Percentiles rank a stretch among this genome's conserved stretches.
phyloP scores from a whole-genome alignment of 2,888 invertebrate genomes.

The Harpalus rubripes region DNA sequence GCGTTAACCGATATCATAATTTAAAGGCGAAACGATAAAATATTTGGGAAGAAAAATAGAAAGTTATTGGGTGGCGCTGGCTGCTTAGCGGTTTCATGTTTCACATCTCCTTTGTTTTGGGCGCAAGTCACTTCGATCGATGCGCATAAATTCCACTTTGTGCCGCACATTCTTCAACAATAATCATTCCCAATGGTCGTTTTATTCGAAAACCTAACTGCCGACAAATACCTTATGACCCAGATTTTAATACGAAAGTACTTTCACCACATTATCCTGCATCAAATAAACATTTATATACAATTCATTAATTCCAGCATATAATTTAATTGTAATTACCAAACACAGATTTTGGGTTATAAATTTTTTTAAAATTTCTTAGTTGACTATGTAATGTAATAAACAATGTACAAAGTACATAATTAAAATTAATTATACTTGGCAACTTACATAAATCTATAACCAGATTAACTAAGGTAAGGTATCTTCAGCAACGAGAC shows the following conservation, averaged over 20 bases:
- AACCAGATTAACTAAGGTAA: too few relatives aligned
- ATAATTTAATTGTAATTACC: neutral
- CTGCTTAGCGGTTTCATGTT: conserved; percentile 31
- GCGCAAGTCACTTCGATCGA: conserved; percentile 28
- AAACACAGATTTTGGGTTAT: too few relatives aligned
- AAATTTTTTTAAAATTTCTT: too few relatives aligned
- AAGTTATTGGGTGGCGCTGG: conserved; percentile 55
- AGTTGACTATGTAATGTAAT: too few relatives aligned
- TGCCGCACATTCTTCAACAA: conserved; percentile 26
- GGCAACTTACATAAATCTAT: too few relatives aligned
- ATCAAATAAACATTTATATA: neutral
- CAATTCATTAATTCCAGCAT: neutral
- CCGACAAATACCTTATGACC: neutral
- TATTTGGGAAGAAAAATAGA: conserved; percentile 56
- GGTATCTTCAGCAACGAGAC: too few relatives aligned
- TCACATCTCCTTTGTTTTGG: conserved; percentile 47
- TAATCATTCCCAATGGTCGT: conserved; percentile 45
- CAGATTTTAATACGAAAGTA: neutral
- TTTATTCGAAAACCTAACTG: neutral
- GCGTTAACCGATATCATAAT: conserved; percentile 49
- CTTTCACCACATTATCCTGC: neutral
- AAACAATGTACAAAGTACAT: too few relatives aligned
- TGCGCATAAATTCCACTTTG: conserved; percentile 46
- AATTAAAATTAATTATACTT: too few relatives aligned
- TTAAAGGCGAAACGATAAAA: conserved; percentile 53